These are phyloP conservation scores for Meghimatium bilineatum DNA, from an alignment of 2,888 invertebrate genomes.

Conservation along the genomic window DNA sequence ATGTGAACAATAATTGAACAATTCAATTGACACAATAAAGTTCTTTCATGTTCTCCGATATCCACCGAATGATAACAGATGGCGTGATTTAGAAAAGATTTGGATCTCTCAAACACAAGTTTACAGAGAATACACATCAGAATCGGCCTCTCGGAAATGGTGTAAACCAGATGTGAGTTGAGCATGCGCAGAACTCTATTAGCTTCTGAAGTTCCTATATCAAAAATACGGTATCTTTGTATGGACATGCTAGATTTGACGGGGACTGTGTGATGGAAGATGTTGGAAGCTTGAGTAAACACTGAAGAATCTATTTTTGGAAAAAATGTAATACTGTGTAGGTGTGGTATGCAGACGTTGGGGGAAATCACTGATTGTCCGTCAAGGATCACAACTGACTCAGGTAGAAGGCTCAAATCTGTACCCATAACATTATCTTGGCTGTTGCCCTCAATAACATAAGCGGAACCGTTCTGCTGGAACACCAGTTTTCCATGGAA, in stretches of 20 bases:
- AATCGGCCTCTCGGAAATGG: constrained; percentile 90
- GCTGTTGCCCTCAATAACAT: constrained; percentile 87
- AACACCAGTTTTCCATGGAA: constrained; percentile 97
- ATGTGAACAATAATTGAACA: constrained; percentile 97
- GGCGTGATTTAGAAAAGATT: constrained; percentile 96
- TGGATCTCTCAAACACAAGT: constrained; percentile 96
- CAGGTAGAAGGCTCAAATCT: constrained; percentile 83
- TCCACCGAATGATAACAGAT: constrained; percentile 94
- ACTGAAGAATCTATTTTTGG: constrained; percentile 73
- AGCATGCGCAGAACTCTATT: not conserved
- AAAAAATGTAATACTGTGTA: constrained; percentile 87
- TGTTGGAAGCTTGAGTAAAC: not conserved
- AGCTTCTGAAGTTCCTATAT: constrained; percentile 69
- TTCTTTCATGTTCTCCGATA: constrained; percentile 80
- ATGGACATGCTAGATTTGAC: constrained; percentile 81
- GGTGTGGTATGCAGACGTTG: too few relatives aligned
- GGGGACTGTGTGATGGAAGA: not conserved
- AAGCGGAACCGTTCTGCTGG: constrained; percentile 97
- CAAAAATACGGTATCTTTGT: constrained; percentile 94
- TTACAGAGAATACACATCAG: constrained; percentile 99
- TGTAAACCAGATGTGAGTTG: not conserved
- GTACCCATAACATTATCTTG: constrained; percentile 82
- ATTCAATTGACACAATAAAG: constrained; percentile 91
- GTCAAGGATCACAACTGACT: constrained; percentile 82
- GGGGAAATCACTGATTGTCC: constrained; percentile 84